Percentiles rank a stretch among this genome's conserved stretches.
These are phyloP conservation scores for Nipponia nippon DNA, from an alignment of 2,113 vertebrate genomes.

Conservation along the genomic window DNA sequence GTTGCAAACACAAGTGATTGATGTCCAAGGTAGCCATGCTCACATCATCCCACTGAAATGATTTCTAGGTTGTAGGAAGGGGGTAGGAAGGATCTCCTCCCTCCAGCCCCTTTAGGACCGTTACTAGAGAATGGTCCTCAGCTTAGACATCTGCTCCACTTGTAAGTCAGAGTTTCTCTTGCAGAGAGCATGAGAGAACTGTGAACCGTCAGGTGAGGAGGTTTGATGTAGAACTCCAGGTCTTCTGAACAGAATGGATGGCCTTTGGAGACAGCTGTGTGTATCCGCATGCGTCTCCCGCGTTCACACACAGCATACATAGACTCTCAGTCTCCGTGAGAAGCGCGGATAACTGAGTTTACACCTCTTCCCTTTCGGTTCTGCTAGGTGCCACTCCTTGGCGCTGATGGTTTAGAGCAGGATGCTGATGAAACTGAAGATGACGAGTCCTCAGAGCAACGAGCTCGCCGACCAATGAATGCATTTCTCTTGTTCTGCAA, in stretches of 20 bases:
- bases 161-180: not conserved
- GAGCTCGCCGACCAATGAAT: constrained; percentile 96
- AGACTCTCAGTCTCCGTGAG: not conserved
- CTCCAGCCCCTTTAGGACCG: not conserved
- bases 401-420: constrained; percentile 79
- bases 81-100: not conserved
- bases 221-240: not conserved
- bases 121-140: not conserved
- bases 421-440: constrained; percentile 85
- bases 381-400: constrained; percentile 78
- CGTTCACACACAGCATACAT: rapidly evolving
- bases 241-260: not conserved
- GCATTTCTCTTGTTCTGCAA: constrained; percentile 99
- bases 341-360: not conserved
- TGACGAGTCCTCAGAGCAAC: constrained; percentile 89
- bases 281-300: not conserved
- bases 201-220: not conserved
- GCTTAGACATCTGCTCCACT: not conserved
- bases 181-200: not conserved
- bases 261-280: not conserved
- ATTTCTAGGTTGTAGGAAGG: not conserved
- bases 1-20: not conserved
- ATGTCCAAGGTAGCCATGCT: not conserved
- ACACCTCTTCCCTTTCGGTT: not conserved
- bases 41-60: not conserved